Evolutionary conservation across 2,888 invertebrate species (phyloP).

Genomic region (Amphimallon solstitiale): DNA sequence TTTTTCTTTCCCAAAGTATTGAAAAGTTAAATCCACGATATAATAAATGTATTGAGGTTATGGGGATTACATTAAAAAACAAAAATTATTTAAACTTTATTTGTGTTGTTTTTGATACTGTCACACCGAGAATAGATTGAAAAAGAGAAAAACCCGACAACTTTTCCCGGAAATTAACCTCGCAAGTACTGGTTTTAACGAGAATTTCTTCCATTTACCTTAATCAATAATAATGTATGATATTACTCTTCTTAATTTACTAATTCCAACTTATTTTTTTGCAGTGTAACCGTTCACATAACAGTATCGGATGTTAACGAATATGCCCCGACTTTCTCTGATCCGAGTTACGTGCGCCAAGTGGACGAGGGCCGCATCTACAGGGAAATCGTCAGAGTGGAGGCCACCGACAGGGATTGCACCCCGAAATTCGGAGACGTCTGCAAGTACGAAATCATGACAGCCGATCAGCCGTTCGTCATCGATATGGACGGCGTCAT

Average conservation of each 20-base stretch:
- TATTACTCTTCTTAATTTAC: background rate
- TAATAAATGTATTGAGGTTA: too few relatives aligned
- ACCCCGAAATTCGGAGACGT: slow-evolving; percentile 95
- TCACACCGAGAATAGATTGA: too few relatives aligned
- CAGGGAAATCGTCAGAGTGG: slow-evolving; percentile 89
- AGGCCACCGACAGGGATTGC: slow-evolving; percentile 93
- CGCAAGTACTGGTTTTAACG: too few relatives aligned
- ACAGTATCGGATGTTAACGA: slow-evolving; percentile 97
- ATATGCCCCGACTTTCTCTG: slow-evolving; percentile 90
- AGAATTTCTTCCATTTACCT: too few relatives aligned
- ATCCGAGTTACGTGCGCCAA: slow-evolving; percentile 89
- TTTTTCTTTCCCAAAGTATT: too few relatives aligned
- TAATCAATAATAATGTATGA: too few relatives aligned
- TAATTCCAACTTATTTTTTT: slow-evolving; percentile 49
- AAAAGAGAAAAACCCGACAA: too few relatives aligned
- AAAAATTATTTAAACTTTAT: too few relatives aligned
- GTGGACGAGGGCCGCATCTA: slow-evolving; percentile 92
- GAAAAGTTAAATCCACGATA: too few relatives aligned
- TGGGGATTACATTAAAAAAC: too few relatives aligned
- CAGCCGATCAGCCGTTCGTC: slow-evolving; percentile 88
- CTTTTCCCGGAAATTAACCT: too few relatives aligned
- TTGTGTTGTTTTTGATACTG: too few relatives aligned
- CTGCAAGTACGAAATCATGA: slow-evolving; percentile 96
- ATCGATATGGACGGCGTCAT: slow-evolving; percentile 96
- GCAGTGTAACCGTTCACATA: slow-evolving; percentile 91